Evolutionary conservation across 2,888 invertebrate species (phyloP).

Genomic region (Campopleginae sp.): DNA sequence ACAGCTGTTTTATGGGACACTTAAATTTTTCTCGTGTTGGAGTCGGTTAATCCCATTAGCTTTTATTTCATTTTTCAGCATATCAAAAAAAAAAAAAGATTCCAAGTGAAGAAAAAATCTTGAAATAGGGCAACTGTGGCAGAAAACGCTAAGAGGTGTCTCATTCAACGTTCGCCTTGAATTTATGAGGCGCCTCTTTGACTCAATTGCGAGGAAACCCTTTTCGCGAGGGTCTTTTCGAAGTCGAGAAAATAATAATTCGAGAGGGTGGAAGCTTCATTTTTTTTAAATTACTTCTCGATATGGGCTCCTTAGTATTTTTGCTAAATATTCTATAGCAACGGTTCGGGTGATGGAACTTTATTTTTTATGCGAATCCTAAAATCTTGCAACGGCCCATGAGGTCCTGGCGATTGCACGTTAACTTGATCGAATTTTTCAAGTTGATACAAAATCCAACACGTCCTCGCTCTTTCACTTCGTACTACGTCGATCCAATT

Average conservation of each 20-base stretch:
- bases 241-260: constrained; percentile 16
- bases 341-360: not conserved
- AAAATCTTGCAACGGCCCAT: not conserved
- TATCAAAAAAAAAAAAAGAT: constrained; percentile 6
- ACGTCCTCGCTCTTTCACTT: not conserved
- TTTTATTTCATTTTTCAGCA: not conserved
- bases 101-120: not conserved
- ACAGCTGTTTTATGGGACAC: not conserved
- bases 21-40: not conserved
- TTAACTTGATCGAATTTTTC: not conserved
- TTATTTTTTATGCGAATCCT: not conserved
- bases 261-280: not conserved
- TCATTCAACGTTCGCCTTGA: constrained; percentile 23
- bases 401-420: not conserved
- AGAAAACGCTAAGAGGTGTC: constrained; percentile 2
- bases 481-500: not conserved
- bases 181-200: constrained; percentile 28
- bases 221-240: constrained; percentile 23
- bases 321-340: not conserved
- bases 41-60: constrained; percentile 6
- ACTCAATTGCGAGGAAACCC: constrained; percentile 24
- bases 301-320: not conserved
- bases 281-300: constrained; percentile 10
- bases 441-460: not conserved
- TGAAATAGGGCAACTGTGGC: not conserved